Evolutionary conservation across 2,888 invertebrate genomes (phyloP), one percentile per base, ranked within the genome.

Genomic region (Iphiclides podalirius): DNA sequence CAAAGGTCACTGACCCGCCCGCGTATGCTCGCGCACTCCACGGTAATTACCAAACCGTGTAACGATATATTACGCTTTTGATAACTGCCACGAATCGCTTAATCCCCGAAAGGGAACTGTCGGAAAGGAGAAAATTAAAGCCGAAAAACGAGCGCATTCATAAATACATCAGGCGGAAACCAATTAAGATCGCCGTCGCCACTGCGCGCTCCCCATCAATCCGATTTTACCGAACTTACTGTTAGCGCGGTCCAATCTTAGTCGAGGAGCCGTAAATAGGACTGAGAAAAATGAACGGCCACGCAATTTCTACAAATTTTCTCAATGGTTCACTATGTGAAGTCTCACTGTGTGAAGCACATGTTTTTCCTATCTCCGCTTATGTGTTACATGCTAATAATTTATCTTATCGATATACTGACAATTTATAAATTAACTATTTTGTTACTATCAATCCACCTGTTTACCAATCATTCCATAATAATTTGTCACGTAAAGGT

Each of bases 171-270:
- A 47, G 60, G 60, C 64, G 60, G 64, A 69, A 71, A 69, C 67
- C 75, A 81, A 79, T 80, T 79, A 79, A 70, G 63, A 53, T 64
- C 65, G 60, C 67, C 64, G 66, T 69, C 67, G 70, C 72, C 72
- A 75, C 72, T 59, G 70, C 55, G 43, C 49, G 50, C 55, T 53
- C 57, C 51, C 60, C 70, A 73, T 78, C 76, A 74, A 67, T 74
- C 70, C 65, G 66, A 71, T 72, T 72, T 72, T 71, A 70, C 64
- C 60, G 61, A 67, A 66, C 64, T 66, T 66, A 66, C 64, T 72
- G 61, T 70, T 67, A 73, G 67, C 76, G 63, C 52, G 47, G 57
- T 59, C 39, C 45, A 16, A 37, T 48, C 53, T n/a, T 75, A 75
- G 70, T 9, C 52, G 33, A 26, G 44, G 74, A 69, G 73, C 47